Evolutionary conservation across 2,888 invertebrate genomes (phyloP).

Genomic region (Hydrotaea cyrtoneurina): DNA sequence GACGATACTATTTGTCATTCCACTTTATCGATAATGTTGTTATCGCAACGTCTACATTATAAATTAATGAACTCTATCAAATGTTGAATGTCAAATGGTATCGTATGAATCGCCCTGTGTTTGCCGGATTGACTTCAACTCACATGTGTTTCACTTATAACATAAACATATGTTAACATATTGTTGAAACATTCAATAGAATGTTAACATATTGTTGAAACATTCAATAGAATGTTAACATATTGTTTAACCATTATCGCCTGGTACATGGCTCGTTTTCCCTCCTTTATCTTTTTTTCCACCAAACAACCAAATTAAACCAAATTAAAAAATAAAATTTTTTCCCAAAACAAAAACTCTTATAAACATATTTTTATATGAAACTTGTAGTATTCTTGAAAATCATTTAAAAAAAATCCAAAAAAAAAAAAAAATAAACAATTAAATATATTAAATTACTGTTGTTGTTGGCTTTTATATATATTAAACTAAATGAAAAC

Average conservation of each 20-base stretch:
- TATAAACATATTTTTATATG: conserved; percentile 71
- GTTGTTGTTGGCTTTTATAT: conserved; percentile 68
- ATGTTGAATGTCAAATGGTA: no score
- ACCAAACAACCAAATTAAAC: conserved; percentile 23
- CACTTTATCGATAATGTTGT: no score
- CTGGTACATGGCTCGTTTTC: no score
- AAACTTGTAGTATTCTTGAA: conserved; percentile 69
- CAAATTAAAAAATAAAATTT: conserved; percentile 34
- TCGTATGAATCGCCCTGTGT: no score
- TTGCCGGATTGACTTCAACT: no score
- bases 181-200: not conserved
- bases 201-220: not conserved
- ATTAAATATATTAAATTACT: conserved; percentile 62
- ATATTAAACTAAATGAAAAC: conserved; percentile 57
- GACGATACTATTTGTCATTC: no score
- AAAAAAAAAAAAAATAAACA: conserved; percentile 53
- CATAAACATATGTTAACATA: not conserved
- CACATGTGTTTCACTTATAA: no score
- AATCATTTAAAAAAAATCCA: conserved; percentile 60
- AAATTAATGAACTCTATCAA: no score
- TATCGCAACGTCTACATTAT: no score
- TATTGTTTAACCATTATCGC: no score
- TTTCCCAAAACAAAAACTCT: conserved; percentile 35
- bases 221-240: no score
- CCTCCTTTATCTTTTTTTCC: conserved; percentile 25